Evolutionary conservation across 2,113 vertebrate species (phyloP).

Genomic region (Alexandromys fortis): DNA sequence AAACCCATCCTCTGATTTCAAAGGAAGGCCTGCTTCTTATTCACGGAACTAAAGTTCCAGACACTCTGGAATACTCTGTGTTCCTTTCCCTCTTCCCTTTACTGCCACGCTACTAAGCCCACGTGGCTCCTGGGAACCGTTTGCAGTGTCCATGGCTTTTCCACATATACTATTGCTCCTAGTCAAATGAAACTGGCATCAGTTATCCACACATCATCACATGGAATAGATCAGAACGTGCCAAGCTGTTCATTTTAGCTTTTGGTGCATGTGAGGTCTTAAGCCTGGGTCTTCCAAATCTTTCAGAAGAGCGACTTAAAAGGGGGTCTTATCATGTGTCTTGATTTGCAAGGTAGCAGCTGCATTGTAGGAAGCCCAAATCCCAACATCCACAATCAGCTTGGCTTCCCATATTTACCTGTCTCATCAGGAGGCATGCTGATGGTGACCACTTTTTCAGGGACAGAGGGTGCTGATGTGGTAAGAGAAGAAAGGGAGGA

Average conservation of each 20-base stretch:
- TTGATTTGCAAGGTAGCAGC: neutral
- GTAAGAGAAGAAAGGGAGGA: slow-evolving; percentile 36
- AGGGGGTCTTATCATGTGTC: neutral
- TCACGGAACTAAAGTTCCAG: neutral
- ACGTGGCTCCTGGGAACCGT: neutral
- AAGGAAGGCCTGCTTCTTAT: neutral
- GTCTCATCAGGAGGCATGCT: slow-evolving; percentile 54
- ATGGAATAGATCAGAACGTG: neutral
- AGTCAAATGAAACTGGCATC: neutral
- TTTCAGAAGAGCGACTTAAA: slow-evolving; percentile 4
- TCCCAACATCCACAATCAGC: neutral
- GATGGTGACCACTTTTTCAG: slow-evolving; percentile 47
- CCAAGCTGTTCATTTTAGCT: neutral
- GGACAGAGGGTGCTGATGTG: slow-evolving; percentile 54
- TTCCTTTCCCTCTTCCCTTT: neutral
- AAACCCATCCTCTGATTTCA: neutral
- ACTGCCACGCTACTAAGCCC: neutral
- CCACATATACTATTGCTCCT: neutral
- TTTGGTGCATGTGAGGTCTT: neutral
- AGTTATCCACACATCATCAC: neutral
- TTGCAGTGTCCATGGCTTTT: neutral
- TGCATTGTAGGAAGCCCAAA: slow-evolving; percentile 2
- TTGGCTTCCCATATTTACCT: slow-evolving; percentile 80
- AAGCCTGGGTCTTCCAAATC: neutral
- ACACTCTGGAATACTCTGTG: slow-evolving; percentile 30